These are phyloP conservation scores for Gymnarchus niloticus DNA, from an alignment of 2,113 vertebrate species.

Conservation along the genomic window DNA sequence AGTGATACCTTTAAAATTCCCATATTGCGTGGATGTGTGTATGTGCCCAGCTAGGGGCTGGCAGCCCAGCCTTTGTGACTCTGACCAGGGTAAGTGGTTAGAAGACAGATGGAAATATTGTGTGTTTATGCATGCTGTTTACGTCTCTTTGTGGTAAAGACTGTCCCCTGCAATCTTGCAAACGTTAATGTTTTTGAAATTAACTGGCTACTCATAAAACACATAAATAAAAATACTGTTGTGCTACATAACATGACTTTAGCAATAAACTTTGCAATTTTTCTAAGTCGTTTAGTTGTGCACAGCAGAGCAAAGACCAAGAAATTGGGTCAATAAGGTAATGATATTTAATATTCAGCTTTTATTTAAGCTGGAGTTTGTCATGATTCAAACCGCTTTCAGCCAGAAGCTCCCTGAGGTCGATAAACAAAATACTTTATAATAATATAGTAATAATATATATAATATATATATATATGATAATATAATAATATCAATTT, in stretches of 20 bases:
- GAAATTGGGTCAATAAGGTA: neutral
- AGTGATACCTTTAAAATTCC: too few relatives aligned
- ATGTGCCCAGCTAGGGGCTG: too few relatives aligned
- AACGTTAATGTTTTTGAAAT: neutral
- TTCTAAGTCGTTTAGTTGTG: neutral
- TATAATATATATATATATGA: too few relatives aligned
- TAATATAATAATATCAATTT: too few relatives aligned
- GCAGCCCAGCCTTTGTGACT: too few relatives aligned
- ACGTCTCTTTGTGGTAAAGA: neutral
- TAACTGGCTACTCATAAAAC: neutral
- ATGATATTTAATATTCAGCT: neutral
- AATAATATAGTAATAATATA: too few relatives aligned
- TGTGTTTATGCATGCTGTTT: neutral
- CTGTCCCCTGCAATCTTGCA: neutral
- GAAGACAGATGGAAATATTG: too few relatives aligned
- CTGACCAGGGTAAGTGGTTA: too few relatives aligned
- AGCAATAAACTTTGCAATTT: conserved; percentile 8
- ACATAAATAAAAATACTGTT: neutral
- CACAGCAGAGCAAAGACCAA: neutral
- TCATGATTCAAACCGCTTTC: neutral
- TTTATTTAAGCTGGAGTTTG: neutral
- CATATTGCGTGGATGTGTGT: too few relatives aligned
- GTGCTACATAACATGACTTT: neutral
- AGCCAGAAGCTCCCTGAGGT: neutral
- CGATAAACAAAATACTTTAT: neutral